Base-by-base conservation (phyloP, 1,140 invertebrate genomes). In the Heliconius hewitsoni region DNA sequence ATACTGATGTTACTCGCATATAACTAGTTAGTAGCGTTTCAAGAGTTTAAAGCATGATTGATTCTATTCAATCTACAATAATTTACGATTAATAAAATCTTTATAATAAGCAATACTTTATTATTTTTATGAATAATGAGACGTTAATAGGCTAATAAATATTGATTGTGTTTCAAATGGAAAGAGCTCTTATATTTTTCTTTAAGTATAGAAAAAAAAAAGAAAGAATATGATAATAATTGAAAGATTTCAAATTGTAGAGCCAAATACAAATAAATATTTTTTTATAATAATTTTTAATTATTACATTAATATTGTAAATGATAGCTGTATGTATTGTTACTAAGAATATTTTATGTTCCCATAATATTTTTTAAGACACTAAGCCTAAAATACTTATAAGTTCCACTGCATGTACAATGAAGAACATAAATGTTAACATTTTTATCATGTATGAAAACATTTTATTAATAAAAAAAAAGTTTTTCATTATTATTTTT, bases 1-100 rank as follows among this genome's bases (percentile, higher is more conserved):
- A 13, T 16, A 30, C 23, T 18, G 46, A 52, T 74, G 52, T 57
- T 60, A 73, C 71, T 9, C 78, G 75, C 18, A 77, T 74, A 74
- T 57, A n/a, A 27, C 23, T 16, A 66, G 16, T n/a, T 37, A 37
- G 30, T 13, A 57, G 8, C 72, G 72, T 55, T 52, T 3, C 27
- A 52, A 34, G 27, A 57, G 50, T n/a, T 37, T 19, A 37, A 57
- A 74, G 19, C 73, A 55, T 57, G 50, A 74, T 74, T 74, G 30
- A 74, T 57, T 57, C 52, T 30, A 34, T 57, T 74, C 50, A 60
- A 37, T 57, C 18, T 27, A 57, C 27, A 34, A 19, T 52, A 18
- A 52, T 52, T 52, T 52, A 52, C 8, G 18, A 52, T 52, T 52
- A 60, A 23, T 60, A 60, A 60, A 60, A 60, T 23, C n/a, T 23